These are phyloP conservation scores for Tragelaphus imberbis DNA, from an alignment of 2,113 vertebrate genomes.

Conservation along the genomic window DNA sequence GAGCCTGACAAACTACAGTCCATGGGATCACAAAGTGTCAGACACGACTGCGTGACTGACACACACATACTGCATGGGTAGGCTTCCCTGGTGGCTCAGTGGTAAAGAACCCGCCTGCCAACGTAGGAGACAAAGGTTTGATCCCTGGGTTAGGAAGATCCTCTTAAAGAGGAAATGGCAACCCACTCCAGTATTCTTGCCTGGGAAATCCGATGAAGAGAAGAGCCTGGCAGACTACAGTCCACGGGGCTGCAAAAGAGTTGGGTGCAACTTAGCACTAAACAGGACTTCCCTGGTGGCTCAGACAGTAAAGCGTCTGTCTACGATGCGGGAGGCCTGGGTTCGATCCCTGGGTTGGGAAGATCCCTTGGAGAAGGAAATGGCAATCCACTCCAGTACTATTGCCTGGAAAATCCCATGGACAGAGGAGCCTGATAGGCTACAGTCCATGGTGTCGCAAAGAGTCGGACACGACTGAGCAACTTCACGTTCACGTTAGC, in stretches of 20 bases:
- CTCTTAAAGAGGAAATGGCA: neutral
- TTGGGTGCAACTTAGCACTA: neutral
- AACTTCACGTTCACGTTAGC: too few relatives aligned
- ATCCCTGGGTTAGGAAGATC: neutral
- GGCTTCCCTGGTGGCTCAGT: neutral
- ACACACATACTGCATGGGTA: neutral
- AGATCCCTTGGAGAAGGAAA: too few relatives aligned
- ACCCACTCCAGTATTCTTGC: neutral
- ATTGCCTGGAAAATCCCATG: too few relatives aligned
- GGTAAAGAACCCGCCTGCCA: neutral
- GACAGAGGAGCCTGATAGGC: too few relatives aligned
- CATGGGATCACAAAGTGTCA: neutral
- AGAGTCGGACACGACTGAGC: too few relatives aligned
- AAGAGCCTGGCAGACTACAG: neutral
- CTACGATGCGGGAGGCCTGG: too few relatives aligned
- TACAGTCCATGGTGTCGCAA: too few relatives aligned
- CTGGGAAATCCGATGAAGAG: neutral
- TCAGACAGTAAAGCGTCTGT: too few relatives aligned
- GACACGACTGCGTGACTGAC: neutral
- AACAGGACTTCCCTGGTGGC: too few relatives aligned
- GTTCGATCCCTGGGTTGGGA: too few relatives aligned
- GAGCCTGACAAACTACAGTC: neutral
- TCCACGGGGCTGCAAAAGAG: neutral
- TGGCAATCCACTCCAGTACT: too few relatives aligned
- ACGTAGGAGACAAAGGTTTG: neutral